Evolutionary conservation across 2,113 vertebrate species (phyloP).

Genomic region (Coturnix japonica): DNA sequence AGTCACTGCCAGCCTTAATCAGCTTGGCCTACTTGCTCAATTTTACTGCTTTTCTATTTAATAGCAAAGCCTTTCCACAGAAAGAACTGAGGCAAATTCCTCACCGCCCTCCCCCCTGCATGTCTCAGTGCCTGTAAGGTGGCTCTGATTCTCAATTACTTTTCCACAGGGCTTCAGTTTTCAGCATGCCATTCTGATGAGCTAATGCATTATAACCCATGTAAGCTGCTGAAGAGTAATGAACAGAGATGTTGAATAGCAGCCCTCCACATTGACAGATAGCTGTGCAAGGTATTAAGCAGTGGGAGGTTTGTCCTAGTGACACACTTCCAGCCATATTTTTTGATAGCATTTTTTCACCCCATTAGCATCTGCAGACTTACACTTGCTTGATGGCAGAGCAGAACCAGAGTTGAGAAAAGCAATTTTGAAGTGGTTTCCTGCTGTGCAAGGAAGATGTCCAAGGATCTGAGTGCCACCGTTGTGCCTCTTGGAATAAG

Average conservation of each 20-base stretch:
- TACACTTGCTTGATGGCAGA: not conserved
- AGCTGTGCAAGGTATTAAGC: not conserved
- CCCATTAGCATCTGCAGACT: not conserved
- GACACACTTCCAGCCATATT: not conserved
- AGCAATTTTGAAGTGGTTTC: not conserved
- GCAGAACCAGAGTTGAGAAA: not conserved
- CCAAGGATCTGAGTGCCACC: not conserved
- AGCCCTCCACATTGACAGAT: not conserved
- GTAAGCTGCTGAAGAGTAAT: not conserved
- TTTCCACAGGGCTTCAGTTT: not conserved
- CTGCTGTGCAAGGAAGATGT: not conserved
- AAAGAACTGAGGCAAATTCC: not conserved
- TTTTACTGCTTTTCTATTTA: not conserved
- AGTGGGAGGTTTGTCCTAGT: not conserved
- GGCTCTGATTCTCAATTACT: not conserved
- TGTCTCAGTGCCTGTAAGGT: not conserved
- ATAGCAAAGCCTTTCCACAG: not conserved
- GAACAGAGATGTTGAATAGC: not conserved
- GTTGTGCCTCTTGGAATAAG: not conserved
- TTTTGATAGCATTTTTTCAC: not conserved
- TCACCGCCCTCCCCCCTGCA: not conserved
- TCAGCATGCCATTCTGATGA: constrained; percentile 39
- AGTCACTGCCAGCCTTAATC: not conserved
- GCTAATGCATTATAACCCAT: not conserved
- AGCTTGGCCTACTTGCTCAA: not conserved